Evolutionary conservation across 1,140 invertebrate genomes (phyloP).

Genomic region (Macrostomum lignano): DNA sequence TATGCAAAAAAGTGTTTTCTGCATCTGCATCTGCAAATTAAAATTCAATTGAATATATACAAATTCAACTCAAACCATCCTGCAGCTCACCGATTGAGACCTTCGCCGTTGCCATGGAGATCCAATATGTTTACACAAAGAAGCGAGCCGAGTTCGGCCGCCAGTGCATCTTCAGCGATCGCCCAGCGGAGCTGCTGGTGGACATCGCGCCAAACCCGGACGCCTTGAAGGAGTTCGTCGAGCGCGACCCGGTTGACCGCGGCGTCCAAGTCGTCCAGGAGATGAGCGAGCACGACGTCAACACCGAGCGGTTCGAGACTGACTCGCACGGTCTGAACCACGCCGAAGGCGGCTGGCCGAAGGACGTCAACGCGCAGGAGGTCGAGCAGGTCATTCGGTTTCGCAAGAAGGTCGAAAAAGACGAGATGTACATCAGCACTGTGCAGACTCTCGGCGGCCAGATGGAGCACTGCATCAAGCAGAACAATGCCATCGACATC

Average conservation of each 20-base stretch:
- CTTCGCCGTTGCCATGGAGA: no score
- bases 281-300: constrained; percentile 33
- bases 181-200: constrained; percentile 39
- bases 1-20: no score
- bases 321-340: constrained; percentile 52
- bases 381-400: constrained; percentile 58
- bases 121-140: constrained; percentile 28
- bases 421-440: constrained; percentile 58
- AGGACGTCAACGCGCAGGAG: constrained; percentile 64
- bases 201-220: constrained; percentile 41
- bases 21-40: no score
- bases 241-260: constrained; percentile 31
- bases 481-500: constrained; percentile 70
- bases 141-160: constrained; percentile 27
- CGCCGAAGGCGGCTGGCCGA: constrained; percentile 79
- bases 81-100: no score
- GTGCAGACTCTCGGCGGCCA: constrained; percentile 44
- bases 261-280: constrained; percentile 25
- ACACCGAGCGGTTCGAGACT: constrained; percentile 49
- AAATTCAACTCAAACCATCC: no score
- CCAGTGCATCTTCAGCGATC: constrained; percentile 38
- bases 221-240: constrained; percentile 39
- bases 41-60: no score
- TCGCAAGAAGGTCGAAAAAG: constrained; percentile 74
- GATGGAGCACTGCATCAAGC: constrained; percentile 59